These are phyloP conservation scores for Porphyrio hochstetteri DNA, from an alignment of 2,113 vertebrate species.

Conservation along the genomic window DNA sequence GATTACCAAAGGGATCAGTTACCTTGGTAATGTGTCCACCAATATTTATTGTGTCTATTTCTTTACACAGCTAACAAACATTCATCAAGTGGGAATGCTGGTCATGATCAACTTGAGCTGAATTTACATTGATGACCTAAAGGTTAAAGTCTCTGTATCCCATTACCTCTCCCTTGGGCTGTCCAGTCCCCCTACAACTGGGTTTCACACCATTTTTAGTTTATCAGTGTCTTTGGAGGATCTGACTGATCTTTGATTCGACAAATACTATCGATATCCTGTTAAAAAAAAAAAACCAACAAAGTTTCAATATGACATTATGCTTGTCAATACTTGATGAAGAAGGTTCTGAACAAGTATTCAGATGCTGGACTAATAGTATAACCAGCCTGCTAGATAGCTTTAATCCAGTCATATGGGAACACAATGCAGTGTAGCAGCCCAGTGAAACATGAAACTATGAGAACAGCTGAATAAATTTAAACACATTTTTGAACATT, in stretches of 20 bases:
- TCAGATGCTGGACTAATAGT: conserved; percentile 29
- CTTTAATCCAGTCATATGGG: conserved; percentile 66
- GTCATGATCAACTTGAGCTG: conserved; percentile 51
- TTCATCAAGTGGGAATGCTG: conserved; percentile 47
- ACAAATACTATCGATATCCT: background rate
- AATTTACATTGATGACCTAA: conserved; percentile 55
- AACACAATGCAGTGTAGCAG: conserved; percentile 59
- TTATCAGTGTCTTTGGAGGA: background rate
- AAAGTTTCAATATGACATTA: background rate
- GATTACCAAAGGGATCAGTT: conserved; percentile 61
- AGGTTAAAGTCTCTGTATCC: conserved; percentile 56
- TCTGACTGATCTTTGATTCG: too few species aligned
- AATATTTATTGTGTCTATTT: conserved; percentile 60
- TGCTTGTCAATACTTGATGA: background rate
- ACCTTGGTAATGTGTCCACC: conserved; percentile 65
- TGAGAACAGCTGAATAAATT: conserved; percentile 75
- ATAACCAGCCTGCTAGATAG: conserved; percentile 48
- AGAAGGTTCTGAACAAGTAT: conserved; percentile 28
- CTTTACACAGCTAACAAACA: conserved; percentile 61
- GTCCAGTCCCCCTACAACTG: background rate
- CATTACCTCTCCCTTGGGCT: conserved; percentile 16
- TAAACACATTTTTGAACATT: conserved; percentile 66
- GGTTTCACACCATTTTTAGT: background rate
- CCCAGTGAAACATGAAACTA: conserved; percentile 69
- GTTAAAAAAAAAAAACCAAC: background rate